These are phyloP conservation scores for Scelioninae gen. 2 DNA, from an alignment of 2,888 invertebrate species.

Conservation along the genomic window DNA sequence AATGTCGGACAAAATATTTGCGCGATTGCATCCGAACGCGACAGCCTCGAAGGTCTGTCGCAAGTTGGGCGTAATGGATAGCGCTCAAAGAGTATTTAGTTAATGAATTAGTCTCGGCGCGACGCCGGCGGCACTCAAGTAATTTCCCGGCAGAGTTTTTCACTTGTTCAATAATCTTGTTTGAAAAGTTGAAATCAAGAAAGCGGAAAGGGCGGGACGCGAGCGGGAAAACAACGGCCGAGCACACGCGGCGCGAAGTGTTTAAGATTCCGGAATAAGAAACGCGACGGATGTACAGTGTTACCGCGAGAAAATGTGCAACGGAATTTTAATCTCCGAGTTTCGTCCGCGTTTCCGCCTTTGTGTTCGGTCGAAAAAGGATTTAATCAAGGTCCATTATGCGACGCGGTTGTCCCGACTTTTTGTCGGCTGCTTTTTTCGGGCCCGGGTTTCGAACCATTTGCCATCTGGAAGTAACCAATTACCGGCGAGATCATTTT, in stretches of 20 bases:
- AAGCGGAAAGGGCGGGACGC: conserved; percentile 30
- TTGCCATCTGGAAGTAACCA: conserved; percentile 12
- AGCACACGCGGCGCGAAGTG: conserved; percentile 14
- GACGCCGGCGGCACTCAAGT: conserved; percentile 54
- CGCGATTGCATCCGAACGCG: conserved; percentile 12
- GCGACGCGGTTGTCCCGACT: conserved; percentile 49
- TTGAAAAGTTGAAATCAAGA: conserved; percentile 54
- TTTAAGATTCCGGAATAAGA: conserved; percentile 42
- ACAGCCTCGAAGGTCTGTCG: background rate
- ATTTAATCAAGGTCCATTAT: conserved; percentile 69
- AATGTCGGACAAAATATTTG: conserved; percentile 27
- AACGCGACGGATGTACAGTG: conserved; percentile 31
- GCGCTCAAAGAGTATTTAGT: conserved; percentile 55
- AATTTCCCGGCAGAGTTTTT: conserved; percentile 55
- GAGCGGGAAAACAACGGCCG: too few relatives aligned
- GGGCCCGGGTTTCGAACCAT: background rate
- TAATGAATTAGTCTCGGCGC: conserved; percentile 55
- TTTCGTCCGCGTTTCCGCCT: conserved; percentile 53
- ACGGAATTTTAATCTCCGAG: conserved; percentile 64
- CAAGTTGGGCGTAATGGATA: conserved; percentile 42
- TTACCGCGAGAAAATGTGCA: conserved; percentile 46
- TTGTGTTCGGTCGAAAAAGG: conserved; percentile 59
- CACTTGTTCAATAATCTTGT: conserved; percentile 53
- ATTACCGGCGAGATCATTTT: conserved; percentile 12
- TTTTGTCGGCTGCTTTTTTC: conserved; percentile 4